These are phyloP conservation scores for Xiphophorus hellerii DNA, from an alignment of 2,113 vertebrate species.

Conservation along the genomic window DNA sequence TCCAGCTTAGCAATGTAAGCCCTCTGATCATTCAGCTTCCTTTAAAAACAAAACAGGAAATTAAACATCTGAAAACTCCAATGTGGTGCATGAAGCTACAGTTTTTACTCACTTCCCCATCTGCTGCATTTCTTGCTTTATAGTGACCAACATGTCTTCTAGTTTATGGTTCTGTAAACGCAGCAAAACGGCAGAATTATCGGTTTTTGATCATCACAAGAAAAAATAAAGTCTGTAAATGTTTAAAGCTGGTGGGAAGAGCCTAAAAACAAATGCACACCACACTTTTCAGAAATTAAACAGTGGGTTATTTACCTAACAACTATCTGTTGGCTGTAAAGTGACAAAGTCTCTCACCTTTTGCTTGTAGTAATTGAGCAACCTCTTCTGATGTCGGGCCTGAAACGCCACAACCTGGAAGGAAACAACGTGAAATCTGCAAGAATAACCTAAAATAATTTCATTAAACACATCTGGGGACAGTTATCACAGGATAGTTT, in stretches of 20 bases:
- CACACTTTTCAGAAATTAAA: too few relatives aligned
- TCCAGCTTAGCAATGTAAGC: slow-evolving; percentile 80
- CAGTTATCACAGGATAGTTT: background rate
- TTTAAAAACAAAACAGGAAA: slow-evolving; percentile 34
- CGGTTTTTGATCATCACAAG: too few relatives aligned
- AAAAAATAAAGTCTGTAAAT: too few relatives aligned
- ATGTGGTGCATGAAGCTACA: background rate
- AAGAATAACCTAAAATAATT: too few relatives aligned
- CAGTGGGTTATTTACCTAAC: too few relatives aligned
- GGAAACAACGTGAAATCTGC: background rate
- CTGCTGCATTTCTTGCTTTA: slow-evolving; percentile 82
- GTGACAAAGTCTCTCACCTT: slow-evolving; percentile 74
- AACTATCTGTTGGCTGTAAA: background rate
- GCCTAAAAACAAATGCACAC: too few relatives aligned
- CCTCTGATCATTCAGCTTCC: slow-evolving; percentile 78
- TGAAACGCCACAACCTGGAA: slow-evolving; percentile 89
- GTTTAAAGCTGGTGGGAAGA: too few relatives aligned
- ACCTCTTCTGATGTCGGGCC: slow-evolving; percentile 84
- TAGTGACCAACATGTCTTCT: slow-evolving; percentile 82
- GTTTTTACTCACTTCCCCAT: slow-evolving; percentile 80
- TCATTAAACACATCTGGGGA: too few relatives aligned
- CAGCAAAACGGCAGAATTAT: background rate
- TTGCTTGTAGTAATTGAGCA: slow-evolving; percentile 82
- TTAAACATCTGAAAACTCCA: too few relatives aligned
- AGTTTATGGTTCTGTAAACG: slow-evolving; percentile 81